A percentile compares a stretch with the other conserved stretches of the same genome.
phyloP scores from a whole-genome alignment of 2,797 vertebrate species.

The Acrossocheilus wenchowensis region DNA sequence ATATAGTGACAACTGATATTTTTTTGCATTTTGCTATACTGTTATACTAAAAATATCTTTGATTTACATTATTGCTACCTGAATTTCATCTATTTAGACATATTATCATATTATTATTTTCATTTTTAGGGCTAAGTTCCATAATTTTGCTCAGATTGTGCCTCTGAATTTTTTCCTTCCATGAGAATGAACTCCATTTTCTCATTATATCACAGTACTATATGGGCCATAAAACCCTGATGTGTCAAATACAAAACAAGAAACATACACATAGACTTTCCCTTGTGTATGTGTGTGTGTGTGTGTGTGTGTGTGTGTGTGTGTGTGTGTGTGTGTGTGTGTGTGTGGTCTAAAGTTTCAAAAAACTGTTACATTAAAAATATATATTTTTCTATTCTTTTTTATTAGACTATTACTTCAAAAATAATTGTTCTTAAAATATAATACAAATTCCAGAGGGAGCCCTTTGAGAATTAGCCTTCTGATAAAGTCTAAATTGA shows the following conservation, averaged over 20 bases:
- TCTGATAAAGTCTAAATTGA: background rate
- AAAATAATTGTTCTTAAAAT: too few relatives aligned
- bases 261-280: too few relatives aligned
- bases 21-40: background rate
- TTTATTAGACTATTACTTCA: too few relatives aligned
- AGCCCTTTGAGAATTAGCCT: too few relatives aligned
- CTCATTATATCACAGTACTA: background rate
- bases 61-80: background rate
- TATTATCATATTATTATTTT: background rate
- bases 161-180: background rate
- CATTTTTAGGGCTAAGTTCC: too few relatives aligned
- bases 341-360: too few relatives aligned
- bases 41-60: background rate
- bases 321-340: too few relatives aligned
- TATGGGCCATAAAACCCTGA: background rate
- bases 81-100: background rate
- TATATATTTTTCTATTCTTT: too few relatives aligned
- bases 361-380: too few relatives aligned
- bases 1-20: background rate
- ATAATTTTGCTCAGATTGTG: background rate
- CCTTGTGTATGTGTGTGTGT: too few relatives aligned
- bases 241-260: too few relatives aligned
- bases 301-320: too few relatives aligned
- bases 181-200: background rate
- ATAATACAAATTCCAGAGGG: background rate